A percentile compares a stretch with the other conserved stretches of the same genome.
These are phyloP conservation scores for Alaudala cheleensis DNA, from an alignment of 2,113 vertebrate species.

Conservation along the genomic window DNA sequence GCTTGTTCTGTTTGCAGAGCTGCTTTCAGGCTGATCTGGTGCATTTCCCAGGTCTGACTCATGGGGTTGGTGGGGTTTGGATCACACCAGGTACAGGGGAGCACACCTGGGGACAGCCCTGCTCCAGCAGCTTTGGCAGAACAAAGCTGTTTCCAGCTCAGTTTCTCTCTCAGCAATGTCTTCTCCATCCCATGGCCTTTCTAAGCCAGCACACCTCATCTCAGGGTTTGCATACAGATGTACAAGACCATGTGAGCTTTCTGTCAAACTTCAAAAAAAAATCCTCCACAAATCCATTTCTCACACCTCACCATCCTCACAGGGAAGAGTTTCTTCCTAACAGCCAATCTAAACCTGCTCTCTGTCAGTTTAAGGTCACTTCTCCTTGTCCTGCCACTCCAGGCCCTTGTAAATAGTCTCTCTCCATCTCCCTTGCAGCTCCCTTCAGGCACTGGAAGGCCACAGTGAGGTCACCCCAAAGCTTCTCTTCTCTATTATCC, in stretches of 20 bases:
- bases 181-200: too few species aligned
- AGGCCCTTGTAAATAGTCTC: not conserved
- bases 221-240: too few species aligned
- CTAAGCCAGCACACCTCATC: too few species aligned
- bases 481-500: not conserved
- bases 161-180: too few species aligned
- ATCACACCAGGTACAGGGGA: not conserved
- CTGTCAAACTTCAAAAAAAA: too few species aligned
- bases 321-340: not conserved
- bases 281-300: too few species aligned
- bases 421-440: not conserved
- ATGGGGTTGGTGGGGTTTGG: not conserved
- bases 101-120: not conserved
- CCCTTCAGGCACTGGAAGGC: not conserved
- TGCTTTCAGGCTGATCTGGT: not conserved
- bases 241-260: too few species aligned
- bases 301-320: not conserved
- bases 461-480: not conserved
- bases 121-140: not conserved
- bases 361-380: not conserved
- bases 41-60: not conserved
- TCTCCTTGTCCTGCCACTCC: not conserved
- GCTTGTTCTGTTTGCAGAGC: not conserved
- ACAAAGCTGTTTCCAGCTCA: not conserved
- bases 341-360: not conserved